Base-by-base conservation (phyloP, 1,140 invertebrate genomes). In the Procambarus clarkii region DNA sequence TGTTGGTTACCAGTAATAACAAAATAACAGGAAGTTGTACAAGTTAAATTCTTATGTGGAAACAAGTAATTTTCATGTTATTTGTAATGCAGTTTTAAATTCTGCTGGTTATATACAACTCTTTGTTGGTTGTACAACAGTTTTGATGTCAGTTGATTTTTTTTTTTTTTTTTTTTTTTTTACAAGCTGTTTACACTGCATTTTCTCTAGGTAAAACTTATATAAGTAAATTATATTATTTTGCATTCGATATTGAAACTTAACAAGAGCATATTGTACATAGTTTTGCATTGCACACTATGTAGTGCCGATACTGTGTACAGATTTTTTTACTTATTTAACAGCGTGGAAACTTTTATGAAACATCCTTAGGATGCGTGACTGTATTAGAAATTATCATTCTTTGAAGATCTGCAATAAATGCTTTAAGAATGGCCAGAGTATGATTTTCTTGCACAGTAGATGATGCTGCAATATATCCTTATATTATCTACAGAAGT, bases 261-360 rank as follows among this genome's bases (percentile, higher is more conserved):
- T 48, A 60, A 45, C 60, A 80, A 21, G 44, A 79, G 45, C 54
- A 80, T 80, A 48, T 80, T 60, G 15, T 88, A 48, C 81, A 71
- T 88, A 80, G 46, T 88, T 80, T 79, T 86, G 86, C 18, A 88
- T 80, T 88, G 86, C 86, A 88, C 86, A 80, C 86, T 88, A 81
- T 88, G 86, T 88, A 88, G 86, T 88, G 86, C 86, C 46, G 54
- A 80, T 60, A 44, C 81, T 88, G 45, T 80, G 77, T 88, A 88
- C 60, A 69, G 86, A 80, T 60, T 81, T 88, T 88, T 79, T 58
- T 58, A 13, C 45, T 50, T 79, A 24, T 76, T 77, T 76, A 88
- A 69, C 86, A 88, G 60, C 81, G 86, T 88, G 86, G 58, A 58
- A 58, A 86, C 3, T 76, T 60, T 64, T 46, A 79, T 44, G 21